Evolutionary conservation across 1,140 invertebrate genomes (phyloP).

Genomic region (Anthonomus grandis): DNA sequence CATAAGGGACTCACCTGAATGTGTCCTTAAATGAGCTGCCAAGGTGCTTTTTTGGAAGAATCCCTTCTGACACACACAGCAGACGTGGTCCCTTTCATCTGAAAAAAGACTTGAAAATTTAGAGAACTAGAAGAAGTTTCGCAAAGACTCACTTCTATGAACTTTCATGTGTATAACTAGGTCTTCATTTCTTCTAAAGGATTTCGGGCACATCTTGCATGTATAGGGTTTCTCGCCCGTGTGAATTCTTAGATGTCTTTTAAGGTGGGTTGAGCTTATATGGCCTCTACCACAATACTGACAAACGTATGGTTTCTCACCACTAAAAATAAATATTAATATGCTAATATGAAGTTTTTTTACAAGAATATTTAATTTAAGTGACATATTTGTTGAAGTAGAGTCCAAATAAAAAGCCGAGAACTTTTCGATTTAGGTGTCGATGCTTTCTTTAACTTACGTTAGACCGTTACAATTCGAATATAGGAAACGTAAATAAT

Average conservation of each 20-base stretch:
- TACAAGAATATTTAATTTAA: no score
- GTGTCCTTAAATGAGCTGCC: constrained; percentile 47
- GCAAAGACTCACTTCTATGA: constrained; percentile 35
- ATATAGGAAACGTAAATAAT: no score
- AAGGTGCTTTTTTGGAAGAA: constrained; percentile 44
- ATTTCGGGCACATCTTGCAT: constrained; percentile 42
- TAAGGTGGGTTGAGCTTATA: constrained; percentile 46
- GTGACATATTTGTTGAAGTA: no score
- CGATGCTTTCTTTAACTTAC: no score
- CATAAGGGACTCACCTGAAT: constrained; percentile 31
- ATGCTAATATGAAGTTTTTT: no score
- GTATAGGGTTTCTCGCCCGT: constrained; percentile 43
- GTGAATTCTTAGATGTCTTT: constrained; percentile 50
- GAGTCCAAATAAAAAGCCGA: no score
- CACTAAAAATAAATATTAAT: constrained; percentile 45
- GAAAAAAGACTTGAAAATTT: constrained; percentile 8
- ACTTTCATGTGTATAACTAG: constrained; percentile 42
- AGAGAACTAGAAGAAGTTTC: not conserved
- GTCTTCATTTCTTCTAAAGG: constrained; percentile 43
- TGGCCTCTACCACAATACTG: constrained; percentile 52
- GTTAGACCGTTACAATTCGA: no score
- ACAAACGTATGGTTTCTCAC: constrained; percentile 63
- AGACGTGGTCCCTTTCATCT: constrained; percentile 42
- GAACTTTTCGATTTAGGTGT: no score
- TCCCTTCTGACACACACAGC: constrained; percentile 41